Base-by-base conservation (phyloP, 2,888 invertebrate species). In the Diadegma fenestrale region DNA sequence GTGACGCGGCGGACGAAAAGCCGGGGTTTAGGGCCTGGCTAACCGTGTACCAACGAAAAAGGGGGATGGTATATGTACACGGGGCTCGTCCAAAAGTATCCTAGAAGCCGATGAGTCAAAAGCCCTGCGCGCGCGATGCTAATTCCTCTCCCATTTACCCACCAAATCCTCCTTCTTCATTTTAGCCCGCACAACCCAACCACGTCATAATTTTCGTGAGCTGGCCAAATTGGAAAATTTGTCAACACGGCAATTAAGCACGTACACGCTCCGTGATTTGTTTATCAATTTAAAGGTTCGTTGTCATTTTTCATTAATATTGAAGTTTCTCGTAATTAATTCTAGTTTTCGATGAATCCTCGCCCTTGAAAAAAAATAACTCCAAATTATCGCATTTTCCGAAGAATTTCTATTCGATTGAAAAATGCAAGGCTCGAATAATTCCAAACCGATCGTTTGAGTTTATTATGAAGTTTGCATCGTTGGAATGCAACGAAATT, bases 71-170 rank as follows among this genome's bases (percentile, higher is more conserved):
- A 14, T 48, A 48, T 30, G 51, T 54, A 22, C 37, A 43, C 68
- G 73, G 75, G 75, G 78, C 78, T 75, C 54, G 37, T 71, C 45
- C 48, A 66, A 81, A 48, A 48, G n/a, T 68, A 75, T 54, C 51
- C 80, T 80, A 66, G 75, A 77, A 84, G 43, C 77, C 84, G 77
- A 84, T 81, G 84, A 84, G 84, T 84, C 84, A 81, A 84, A 75
- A 77, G 75, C 80, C 80, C 58, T 58, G 58, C 63, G 64, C 69
- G 58, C 84, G 45, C 66, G 12, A 58, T 58, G 63, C 71, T 84
- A 80, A 84, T 84, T 72, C 76, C 80, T 80, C 63, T 72, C 66
- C 41, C 75, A 41, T 30, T 4, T n/a, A 71, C 37, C 58, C 45
- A 54, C 61, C 41, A 26, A 69, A 71, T 63, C 41, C 33, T 69